Base-by-base conservation (phyloP, 2,113 vertebrate genomes). In the Ictidomys tridecemlineatus region DNA sequence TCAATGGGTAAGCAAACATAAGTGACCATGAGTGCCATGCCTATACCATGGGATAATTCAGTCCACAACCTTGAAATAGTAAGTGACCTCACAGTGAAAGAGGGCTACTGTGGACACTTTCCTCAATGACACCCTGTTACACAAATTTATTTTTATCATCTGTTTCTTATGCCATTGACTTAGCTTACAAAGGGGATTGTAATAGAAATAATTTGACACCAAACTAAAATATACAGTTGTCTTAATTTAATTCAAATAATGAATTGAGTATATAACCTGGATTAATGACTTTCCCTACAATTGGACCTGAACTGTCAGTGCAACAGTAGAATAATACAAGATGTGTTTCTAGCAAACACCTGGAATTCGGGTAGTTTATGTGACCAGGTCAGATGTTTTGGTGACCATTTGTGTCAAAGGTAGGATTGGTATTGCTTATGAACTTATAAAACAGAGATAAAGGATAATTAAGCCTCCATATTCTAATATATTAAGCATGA, bases 181-280 rank as follows among this genome's bases (percentile, higher is more conserved):
- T 63, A 58, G n/a, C 56, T 51, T 82, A 51, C 42, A 83, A 51
- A 69, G 17, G 5, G 4, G 6, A 16, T 58, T 48, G 16, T 13
- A 78, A 56, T 53, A 85, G 39, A 83, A 37, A 56, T 20, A 45
- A 34, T 30, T 77, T 69, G 34, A 78, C 45, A 83, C 34, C 34
- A 94, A 70, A 45, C 37, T 79, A 84, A 89, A 53, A 28, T 20
- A 63, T 39, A 8, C 0, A 56, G 56, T 51, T 85, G 42, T 48
- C 30, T 94, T 58, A 63, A 10, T 85, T 91, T 95, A 96, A 91
- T 42, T 91, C 73, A 63, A 72, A 37, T 34, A 48, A 65, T 76
- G 20, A 30, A 73, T 89, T 42, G 30, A 78, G 76, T 58, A 37
- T 53, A 69, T 20, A 63, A 74, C 9, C 6, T 39, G 37, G 51